Conservation (phyloP, 2,888 invertebrate genomes). For the Sphaerophoria taeniata region DNA sequence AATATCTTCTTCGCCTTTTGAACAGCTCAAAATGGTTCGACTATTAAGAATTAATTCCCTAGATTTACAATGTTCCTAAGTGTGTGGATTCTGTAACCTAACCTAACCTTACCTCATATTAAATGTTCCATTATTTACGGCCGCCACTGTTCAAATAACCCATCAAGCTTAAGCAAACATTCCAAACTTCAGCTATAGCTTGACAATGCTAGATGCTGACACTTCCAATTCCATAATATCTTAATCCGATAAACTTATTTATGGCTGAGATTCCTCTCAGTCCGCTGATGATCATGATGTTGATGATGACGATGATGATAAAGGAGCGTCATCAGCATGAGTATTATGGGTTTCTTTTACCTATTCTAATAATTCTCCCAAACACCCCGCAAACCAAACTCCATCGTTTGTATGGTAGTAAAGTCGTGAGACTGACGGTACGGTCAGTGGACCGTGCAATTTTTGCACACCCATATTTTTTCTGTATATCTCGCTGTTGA, state of each 20-base stretch:
- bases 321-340: conserved; percentile 53
- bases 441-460: conserved; percentile 65
- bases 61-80: too few species aligned
- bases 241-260: conserved; percentile 74
- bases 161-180: conserved; percentile 45
- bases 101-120: too few species aligned
- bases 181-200: conserved; percentile 67
- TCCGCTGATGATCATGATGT: conserved; percentile 28
- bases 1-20: too few species aligned
- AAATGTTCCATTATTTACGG: conserved; percentile 7
- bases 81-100: too few species aligned
- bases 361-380: conserved; percentile 47
- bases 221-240: conserved; percentile 69
- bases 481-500: conserved; percentile 45
- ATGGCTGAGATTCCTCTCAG: conserved; percentile 60
- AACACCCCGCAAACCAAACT: conserved; percentile 27
- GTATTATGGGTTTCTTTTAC: conserved; percentile 18
- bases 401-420: background rate
- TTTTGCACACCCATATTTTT: conserved; percentile 73
- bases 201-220: conserved; percentile 74
- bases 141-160: conserved; percentile 36
- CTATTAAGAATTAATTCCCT: too few species aligned
- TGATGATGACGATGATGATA: conserved; percentile 44
- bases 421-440: background rate
- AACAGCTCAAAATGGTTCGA: too few species aligned